Evolutionary conservation across 2,888 invertebrate genomes (phyloP).

Genomic region (Andrena haemorrhoa): DNA sequence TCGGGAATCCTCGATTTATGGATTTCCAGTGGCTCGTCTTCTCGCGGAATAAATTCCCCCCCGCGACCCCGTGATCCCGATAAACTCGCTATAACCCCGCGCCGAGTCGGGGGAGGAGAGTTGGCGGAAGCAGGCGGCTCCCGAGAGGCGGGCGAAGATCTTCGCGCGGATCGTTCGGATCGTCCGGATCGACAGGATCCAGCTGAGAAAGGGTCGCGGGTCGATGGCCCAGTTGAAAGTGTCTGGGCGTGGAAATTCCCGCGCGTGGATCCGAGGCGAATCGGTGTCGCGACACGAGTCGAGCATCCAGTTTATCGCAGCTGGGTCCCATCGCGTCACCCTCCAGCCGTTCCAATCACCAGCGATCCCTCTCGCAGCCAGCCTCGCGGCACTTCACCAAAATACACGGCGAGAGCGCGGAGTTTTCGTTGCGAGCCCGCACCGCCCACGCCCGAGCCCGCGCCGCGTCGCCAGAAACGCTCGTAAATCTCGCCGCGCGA

Average conservation of each 20-base stretch:
- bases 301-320: constrained; percentile 72
- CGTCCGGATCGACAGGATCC: constrained; percentile 22
- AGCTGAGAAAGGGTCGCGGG: background rate
- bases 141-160: background rate
- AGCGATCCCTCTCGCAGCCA: constrained; percentile 47
- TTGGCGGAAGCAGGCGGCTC: background rate
- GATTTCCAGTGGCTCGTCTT: constrained; percentile 59
- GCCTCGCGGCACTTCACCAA: constrained; percentile 38
- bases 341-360: constrained; percentile 59
- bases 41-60: constrained; percentile 52
- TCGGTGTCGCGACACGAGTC: constrained; percentile 64
- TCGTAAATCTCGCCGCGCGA: constrained; percentile 72
- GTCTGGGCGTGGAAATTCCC: constrained; percentile 21
- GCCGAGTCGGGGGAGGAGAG: constrained; percentile 11
- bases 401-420: constrained; percentile 67
- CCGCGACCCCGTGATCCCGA: constrained; percentile 46
- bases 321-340: constrained; percentile 47
- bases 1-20: constrained; percentile 53
- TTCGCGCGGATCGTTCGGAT: constrained; percentile 19
- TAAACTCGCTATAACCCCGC: constrained; percentile 49
- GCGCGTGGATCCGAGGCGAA: constrained; percentile 18
- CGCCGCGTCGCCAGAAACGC: constrained; percentile 30
- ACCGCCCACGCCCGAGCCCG: constrained; percentile 6
- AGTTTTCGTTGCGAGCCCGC: constrained; percentile 62
- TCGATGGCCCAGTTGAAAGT: constrained; percentile 41